Evolutionary conservation across 2,113 vertebrate genomes (phyloP), one percentile per base, ranked within the genome.

Genomic region (Lynx canadensis): DNA sequence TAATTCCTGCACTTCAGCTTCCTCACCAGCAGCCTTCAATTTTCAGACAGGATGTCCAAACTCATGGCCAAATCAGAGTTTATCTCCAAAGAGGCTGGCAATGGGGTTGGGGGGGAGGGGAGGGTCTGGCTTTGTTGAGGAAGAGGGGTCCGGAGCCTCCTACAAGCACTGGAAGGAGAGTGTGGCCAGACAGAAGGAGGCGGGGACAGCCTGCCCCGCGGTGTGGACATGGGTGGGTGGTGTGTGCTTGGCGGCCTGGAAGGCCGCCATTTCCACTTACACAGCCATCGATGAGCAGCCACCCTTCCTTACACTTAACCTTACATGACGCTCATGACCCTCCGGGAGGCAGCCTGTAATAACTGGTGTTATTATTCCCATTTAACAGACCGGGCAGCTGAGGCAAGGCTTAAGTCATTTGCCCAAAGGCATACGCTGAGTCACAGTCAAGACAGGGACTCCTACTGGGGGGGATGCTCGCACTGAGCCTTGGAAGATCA

Each of bases 1-100:
- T 98, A 95, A 98, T 98, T 98, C 96, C 92, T 96, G 96, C 71
- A 31, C 98, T 95, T 97, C 3, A 36, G 97, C 94, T 96, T 96
- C 93, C 95, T 98, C 86, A 83, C 95, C 94, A 0, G 93, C 97
- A 98, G 98, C 97, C 95, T 97, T 97, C 98, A 83, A 19, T 71
- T 84, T 97, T 66, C 97, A 97, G 98, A 96, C 97, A 38, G 95
- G 97, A 83, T 19, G 12, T 90, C 98, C 97, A 71, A 96, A 86
- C 13, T 38, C 65, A 76, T 0, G 4, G 91, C 91, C 0, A 1
- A 27, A 1, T 5, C 8, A 0, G 36, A 11, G 29, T 0, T 33
- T 66, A 48, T 91, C 96, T 97, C 97, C 3, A 0, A 2, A 23
- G 97, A 71, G 91, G 21, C 23, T 11, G 1, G 41, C 15, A 13